Evolutionary conservation across 2,113 vertebrate genomes (phyloP).

Genomic region (Tor tambroides): DNA sequence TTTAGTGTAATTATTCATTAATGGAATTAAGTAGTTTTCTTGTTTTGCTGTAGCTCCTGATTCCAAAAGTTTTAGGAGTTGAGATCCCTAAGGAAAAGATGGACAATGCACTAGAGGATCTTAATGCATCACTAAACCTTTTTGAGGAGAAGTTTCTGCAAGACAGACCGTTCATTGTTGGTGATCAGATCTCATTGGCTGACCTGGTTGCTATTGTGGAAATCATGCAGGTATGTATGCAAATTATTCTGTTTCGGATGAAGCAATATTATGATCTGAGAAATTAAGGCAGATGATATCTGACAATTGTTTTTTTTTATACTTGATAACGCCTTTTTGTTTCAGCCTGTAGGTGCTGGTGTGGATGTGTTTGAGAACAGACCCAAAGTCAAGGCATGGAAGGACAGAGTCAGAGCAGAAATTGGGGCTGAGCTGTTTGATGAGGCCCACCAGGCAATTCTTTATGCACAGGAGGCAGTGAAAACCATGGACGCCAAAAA

Average conservation of each 20-base stretch:
- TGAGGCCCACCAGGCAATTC: constrained; percentile 72
- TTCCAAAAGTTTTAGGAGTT: constrained; percentile 69
- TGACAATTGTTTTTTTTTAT: not conserved
- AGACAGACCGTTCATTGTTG: constrained; percentile 80
- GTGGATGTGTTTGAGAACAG: constrained; percentile 76
- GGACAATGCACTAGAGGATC: constrained; percentile 77
- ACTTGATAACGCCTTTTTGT: not conserved
- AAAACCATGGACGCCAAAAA: constrained; percentile 63
- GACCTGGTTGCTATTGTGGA: constrained; percentile 89
- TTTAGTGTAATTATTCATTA: not conserved
- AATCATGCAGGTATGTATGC: constrained; percentile 84
- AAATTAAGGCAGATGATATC: not conserved
- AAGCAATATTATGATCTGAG: not conserved
- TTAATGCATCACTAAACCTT: constrained; percentile 74
- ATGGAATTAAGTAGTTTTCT: not conserved
- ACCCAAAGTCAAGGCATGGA: constrained; percentile 76
- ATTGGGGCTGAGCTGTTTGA: constrained; percentile 73
- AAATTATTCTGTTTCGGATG: not conserved
- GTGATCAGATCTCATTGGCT: constrained; percentile 83
- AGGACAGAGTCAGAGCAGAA: constrained; percentile 71
- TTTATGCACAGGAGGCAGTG: constrained; percentile 59
- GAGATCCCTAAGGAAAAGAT: constrained; percentile 79
- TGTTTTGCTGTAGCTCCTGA: constrained; percentile 51
- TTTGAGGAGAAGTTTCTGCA: constrained; percentile 87
- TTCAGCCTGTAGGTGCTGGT: constrained; percentile 78